Conservation (phyloP, 2,797 vertebrate species). For the Takifugu ocellatus region DNA sequence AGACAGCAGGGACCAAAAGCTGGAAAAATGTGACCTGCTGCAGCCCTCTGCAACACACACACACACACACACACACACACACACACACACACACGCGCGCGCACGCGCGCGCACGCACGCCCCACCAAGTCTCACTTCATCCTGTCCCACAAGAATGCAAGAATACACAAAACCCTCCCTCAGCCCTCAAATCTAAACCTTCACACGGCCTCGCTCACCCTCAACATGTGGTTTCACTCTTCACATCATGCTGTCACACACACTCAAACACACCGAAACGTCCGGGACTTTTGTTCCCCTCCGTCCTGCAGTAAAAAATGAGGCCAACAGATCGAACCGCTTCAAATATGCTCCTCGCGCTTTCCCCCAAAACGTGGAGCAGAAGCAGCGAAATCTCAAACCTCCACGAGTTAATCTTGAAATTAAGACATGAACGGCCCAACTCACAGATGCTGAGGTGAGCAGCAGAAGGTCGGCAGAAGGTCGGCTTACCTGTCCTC, state of each 20-base stretch:
- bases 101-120: too few relatives aligned
- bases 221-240: conserved; percentile 63
- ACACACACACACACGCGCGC: conserved; percentile 8
- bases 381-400: not conserved
- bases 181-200: conserved; percentile 39
- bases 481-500: conserved; percentile 49
- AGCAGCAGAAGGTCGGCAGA: not conserved
- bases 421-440: not conserved
- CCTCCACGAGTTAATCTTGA: not conserved
- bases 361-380: not conserved
- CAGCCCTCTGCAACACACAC: conserved; percentile 38
- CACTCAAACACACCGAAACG: not conserved
- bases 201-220: conserved; percentile 49
- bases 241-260: not conserved
- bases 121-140: conserved; percentile 32
- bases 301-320: not conserved
- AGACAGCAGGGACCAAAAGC: conserved; percentile 45
- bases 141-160: conserved; percentile 26
- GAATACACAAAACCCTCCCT: conserved; percentile 18
- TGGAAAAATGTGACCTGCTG: conserved; percentile 74
- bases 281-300: not conserved
- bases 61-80: conserved; percentile 30
- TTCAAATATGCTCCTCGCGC: not conserved
- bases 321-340: not conserved
- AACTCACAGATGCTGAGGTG: not conserved